Evolutionary conservation across 1,140 invertebrate genomes (phyloP).

Genomic region (Drosophila sturtevanti): DNA sequence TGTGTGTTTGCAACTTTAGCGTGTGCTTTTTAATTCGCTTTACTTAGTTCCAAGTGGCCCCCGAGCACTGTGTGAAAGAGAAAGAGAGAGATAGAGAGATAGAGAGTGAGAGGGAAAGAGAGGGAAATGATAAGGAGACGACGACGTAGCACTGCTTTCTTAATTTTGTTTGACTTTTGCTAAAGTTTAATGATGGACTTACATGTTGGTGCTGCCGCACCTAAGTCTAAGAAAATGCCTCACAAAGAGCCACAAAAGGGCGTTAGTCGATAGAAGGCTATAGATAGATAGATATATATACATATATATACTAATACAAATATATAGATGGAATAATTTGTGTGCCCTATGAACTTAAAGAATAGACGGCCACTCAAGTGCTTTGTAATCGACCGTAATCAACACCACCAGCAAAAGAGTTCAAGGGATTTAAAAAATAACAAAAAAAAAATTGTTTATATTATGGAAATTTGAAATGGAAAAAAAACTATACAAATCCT

Average conservation of each 20-base stretch:
- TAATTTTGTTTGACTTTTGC: slow-evolving; percentile 76
- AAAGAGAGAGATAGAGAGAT: background rate
- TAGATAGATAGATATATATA: background rate
- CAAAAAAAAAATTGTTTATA: slow-evolving; percentile 26
- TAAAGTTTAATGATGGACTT: slow-evolving; percentile 75
- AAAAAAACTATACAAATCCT: background rate
- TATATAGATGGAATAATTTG: slow-evolving; percentile 10
- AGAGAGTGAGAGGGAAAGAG: background rate
- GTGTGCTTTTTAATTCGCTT: slow-evolving; percentile 75
- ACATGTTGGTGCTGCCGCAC: slow-evolving; percentile 28
- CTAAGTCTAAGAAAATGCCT: slow-evolving; percentile 54
- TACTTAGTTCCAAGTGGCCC: slow-evolving; percentile 60
- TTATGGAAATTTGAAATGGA: slow-evolving; percentile 5
- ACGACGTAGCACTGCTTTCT: slow-evolving; percentile 48
- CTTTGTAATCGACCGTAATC: slow-evolving; percentile 72
- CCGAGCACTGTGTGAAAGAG: slow-evolving; percentile 30
- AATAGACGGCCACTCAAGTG: slow-evolving; percentile 50
- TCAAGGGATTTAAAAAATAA: background rate
- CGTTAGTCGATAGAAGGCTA: background rate
- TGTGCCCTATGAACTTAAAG: slow-evolving; percentile 10
- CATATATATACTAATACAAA: background rate
- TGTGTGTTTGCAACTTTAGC: slow-evolving; percentile 1
- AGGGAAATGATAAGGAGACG: too few relatives aligned
- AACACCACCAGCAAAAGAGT: slow-evolving; percentile 52
- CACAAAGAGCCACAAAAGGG: background rate